Conservation (phyloP, 2,113 vertebrate genomes). For the Suncus etruscus region DNA sequence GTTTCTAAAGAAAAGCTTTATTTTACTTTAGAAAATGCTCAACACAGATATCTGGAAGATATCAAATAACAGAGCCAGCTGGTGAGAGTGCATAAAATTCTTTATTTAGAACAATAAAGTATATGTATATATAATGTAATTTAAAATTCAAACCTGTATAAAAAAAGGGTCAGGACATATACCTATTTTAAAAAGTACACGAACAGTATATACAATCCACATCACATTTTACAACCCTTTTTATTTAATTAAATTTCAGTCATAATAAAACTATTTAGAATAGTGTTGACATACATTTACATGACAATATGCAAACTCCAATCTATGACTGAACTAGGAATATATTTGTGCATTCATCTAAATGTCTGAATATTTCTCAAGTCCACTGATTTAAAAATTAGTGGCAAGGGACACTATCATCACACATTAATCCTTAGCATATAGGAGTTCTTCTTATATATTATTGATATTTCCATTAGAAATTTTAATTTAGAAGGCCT, state of each 20-base stretch:
- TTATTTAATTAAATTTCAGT: constrained; percentile 86
- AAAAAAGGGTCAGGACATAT: constrained; percentile 88
- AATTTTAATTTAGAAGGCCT: constrained; percentile 73
- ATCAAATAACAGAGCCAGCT: constrained; percentile 70
- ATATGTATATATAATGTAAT: constrained; percentile 91
- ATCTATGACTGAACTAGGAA: constrained; percentile 83
- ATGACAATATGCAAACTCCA: constrained; percentile 84
- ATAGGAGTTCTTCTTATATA: constrained; percentile 21
- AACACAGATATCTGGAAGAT: constrained; percentile 25
- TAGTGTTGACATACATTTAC: constrained; percentile 86
- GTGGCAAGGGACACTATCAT: constrained; percentile 80
- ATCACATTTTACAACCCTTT: constrained; percentile 88
- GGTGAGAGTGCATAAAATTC: constrained; percentile 89
- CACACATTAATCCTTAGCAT: constrained; percentile 73
- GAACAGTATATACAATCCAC: constrained; percentile 90
- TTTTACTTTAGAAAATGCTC: constrained; percentile 15
- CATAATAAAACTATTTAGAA: constrained; percentile 86
- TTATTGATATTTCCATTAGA: constrained; percentile 70
- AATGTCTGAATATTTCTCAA: constrained; percentile 76
- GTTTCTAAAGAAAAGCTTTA: constrained; percentile 4
- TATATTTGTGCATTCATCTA: constrained; percentile 82
- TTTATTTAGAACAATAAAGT: constrained; percentile 94
- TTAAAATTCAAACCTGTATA: constrained; percentile 90
- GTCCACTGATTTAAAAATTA: constrained; percentile 73
- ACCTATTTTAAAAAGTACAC: constrained; percentile 89